Evolutionary conservation across 1,140 invertebrate genomes (phyloP).

Genomic region (Euura lappo): DNA sequence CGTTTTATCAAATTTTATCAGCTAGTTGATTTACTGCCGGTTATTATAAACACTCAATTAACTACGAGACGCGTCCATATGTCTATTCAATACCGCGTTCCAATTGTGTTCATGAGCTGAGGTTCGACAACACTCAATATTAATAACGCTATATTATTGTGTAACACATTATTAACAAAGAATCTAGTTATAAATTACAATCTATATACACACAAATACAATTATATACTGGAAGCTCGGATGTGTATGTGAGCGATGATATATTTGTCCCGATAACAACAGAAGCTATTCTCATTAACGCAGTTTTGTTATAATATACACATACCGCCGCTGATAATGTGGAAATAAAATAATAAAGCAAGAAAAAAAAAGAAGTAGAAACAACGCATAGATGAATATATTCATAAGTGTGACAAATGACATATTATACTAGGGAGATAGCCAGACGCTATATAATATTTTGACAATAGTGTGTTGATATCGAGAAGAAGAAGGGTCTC

Average conservation of each 20-base stretch:
- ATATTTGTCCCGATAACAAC: neutral
- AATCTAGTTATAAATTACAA: neutral
- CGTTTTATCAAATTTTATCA: neutral
- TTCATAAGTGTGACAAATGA: too few species aligned
- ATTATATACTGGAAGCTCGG: too few species aligned
- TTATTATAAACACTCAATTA: too few species aligned
- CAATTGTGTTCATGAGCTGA: neutral
- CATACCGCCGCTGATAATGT: too few species aligned
- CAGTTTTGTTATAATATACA: neutral
- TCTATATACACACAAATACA: neutral
- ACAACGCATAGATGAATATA: too few species aligned
- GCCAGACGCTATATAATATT: too few species aligned
- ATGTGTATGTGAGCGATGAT: neutral
- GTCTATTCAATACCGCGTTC: constrained; percentile 1
- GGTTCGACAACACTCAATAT: constrained; percentile 1
- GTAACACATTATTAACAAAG: neutral
- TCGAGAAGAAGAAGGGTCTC: too few species aligned
- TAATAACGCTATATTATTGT: neutral
- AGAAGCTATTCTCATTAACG: neutral
- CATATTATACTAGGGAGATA: too few species aligned
- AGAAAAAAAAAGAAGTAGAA: too few species aligned
- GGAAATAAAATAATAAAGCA: too few species aligned
- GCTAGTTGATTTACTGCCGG: neutral
- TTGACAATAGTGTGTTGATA: too few species aligned
- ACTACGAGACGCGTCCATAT: too few species aligned